Evolutionary conservation across 2,113 vertebrate species (phyloP).

Genomic region (Salvelinus alpinus): DNA sequence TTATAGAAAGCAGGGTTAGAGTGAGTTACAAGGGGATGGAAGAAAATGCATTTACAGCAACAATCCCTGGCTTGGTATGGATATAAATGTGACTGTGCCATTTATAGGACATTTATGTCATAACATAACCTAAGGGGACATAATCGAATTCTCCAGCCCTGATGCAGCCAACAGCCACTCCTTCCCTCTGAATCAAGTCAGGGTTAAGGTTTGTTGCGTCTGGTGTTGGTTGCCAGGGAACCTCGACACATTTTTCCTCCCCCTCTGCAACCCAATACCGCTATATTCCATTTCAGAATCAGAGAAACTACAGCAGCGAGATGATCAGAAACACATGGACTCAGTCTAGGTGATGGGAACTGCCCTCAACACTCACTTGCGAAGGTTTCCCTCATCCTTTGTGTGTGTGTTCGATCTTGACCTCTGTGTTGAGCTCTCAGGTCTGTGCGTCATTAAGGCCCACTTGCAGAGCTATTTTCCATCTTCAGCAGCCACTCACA

Average conservation of each 20-base stretch:
- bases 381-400: slow-evolving; percentile 2
- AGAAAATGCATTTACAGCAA: no score
- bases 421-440: neutral
- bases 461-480: neutral
- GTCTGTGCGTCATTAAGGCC: slow-evolving; percentile 8
- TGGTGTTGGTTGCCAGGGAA: neutral
- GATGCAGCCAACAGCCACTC: neutral
- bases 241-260: neutral
- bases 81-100: no score
- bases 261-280: neutral
- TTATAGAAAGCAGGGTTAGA: no score
- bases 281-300: neutral
- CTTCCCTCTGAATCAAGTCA: no score
- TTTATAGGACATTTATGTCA: neutral
- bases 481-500: neutral
- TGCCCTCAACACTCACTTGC: neutral
- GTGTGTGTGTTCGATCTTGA: neutral
- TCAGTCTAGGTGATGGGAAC: neutral
- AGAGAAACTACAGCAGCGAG: slow-evolving; percentile 10
- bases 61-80: no score
- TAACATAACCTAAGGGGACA: neutral
- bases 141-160: neutral
- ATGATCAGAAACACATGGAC: slow-evolving; percentile 3
- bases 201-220: neutral
- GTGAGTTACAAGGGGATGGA: no score